Base-by-base conservation (phyloP, 2,888 invertebrate genomes). In the Coenonympha glycerion region DNA sequence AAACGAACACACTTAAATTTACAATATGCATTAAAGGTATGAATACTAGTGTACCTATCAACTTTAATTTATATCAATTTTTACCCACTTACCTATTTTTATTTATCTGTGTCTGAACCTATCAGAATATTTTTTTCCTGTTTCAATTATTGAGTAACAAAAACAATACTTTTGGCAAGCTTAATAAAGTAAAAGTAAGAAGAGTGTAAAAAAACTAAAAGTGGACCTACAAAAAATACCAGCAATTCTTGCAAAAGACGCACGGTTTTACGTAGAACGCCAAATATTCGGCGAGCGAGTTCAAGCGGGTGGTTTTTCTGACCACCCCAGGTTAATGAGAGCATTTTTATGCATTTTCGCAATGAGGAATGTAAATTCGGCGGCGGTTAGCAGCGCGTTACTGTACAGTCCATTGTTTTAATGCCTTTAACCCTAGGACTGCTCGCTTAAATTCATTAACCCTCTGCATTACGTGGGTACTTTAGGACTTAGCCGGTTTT, bases 331-430 rank as follows among this genome's bases (percentile, higher is more conserved):
- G 84, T 83, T 83, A 87, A 86, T 86, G 83, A 85, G 86, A 73
- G 78, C 71, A 80, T 84, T 86, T 86, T 86, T 86, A 84, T 79
- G 83, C 81, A 69, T 77, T 76, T 74, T 72, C 76, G 73, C 86
- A 83, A 84, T 84, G 82, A 86, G 83, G 85, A 86, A 87, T 87
- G 86, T 85, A 86, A 87, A 86, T 87, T 83, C 70, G 68, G 75
- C 69, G 78, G 76, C 71, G 76, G 76, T 78, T 77, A 77, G 73
- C 71, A 69, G 68, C 73, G 73, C 75, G 73, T 80, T 76, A 79
- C 76, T n/a, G n/a, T n/a, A n/a, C n/a, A 68, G 65, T 70, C 78
- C 75, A 79, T 82, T 80, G 80, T 82, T 80, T 80, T 80, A 83
- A 83, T 79, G 69, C 69, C 67, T 68, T 77, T 70, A 60, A 74